Percentiles rank a stretch among this genome's conserved stretches.
Evolutionary conservation across 2,888 invertebrate genomes (phyloP).

Genomic region (Meandrusa payeni): DNA sequence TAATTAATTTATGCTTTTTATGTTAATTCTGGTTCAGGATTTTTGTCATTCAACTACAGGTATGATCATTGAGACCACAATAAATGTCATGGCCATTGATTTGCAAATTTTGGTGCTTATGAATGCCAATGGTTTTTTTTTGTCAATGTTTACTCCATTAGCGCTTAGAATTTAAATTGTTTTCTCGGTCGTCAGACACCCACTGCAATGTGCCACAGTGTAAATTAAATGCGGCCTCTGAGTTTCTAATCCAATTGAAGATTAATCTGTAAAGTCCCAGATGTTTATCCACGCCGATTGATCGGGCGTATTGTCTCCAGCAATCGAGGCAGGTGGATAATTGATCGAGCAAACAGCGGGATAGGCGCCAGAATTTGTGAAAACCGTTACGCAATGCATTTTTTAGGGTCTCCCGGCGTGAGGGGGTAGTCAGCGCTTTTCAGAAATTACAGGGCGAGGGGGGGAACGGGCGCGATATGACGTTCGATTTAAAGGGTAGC

Average conservation of each 20-base stretch:
- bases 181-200: constrained; percentile 1
- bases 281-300: not conserved
- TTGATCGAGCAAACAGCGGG: constrained; percentile 70
- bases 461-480: constrained; percentile 72
- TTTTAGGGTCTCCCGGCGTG: constrained; percentile 71
- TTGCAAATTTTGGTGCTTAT: constrained; percentile 34
- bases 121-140: constrained; percentile 30
- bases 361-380: constrained; percentile 51
- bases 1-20: constrained; percentile 19
- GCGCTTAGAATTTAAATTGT: constrained; percentile 13
- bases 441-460: constrained; percentile 70
- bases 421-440: constrained; percentile 74
- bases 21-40: constrained; percentile 25
- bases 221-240: no score
- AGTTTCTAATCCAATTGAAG: not conserved
- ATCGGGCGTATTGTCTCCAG: not conserved
- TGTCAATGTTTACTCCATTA: constrained; percentile 22
- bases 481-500: constrained; percentile 80
- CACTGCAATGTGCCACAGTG: not conserved
- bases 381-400: constrained; percentile 80
- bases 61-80: constrained; percentile 28
- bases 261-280: not conserved
- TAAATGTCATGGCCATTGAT: constrained; percentile 44
- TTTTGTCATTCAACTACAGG: constrained; percentile 26
- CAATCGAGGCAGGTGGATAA: constrained; percentile 60